phyloP scores from a whole-genome alignment of 2,888 invertebrate species.

The Polietes domitor region DNA sequence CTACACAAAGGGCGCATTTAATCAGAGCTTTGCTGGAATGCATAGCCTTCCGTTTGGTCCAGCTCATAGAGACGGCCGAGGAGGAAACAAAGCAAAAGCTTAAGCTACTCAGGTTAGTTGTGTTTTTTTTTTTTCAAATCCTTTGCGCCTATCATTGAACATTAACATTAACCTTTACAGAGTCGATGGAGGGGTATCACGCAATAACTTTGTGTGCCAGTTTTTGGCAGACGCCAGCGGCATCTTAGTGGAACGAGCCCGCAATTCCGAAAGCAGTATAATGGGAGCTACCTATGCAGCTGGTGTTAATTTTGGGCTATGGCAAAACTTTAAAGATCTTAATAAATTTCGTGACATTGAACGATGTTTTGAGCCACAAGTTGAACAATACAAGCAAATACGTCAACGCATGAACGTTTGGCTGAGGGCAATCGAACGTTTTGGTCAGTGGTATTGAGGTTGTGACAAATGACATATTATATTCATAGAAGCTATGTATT shows the following conservation, averaged over 20 bases:
- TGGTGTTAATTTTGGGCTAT: conserved; percentile 90
- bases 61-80: conserved; percentile 88
- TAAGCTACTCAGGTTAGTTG: conserved; percentile 83
- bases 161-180: conserved; percentile 81
- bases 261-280: conserved; percentile 90
- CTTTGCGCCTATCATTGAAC: too few species aligned
- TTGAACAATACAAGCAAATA: conserved; percentile 71
- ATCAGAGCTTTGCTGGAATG: conserved; percentile 93
- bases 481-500: background rate
- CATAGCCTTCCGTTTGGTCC: conserved; percentile 90
- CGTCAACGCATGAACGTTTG: conserved; percentile 74
- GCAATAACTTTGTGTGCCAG: conserved; percentile 95
- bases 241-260: conserved; percentile 87
- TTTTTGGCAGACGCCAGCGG: conserved; percentile 91
- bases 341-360: conserved; percentile 83
- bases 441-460: conserved; percentile 77
- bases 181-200: conserved; percentile 97
- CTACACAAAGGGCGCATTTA: conserved; percentile 89
- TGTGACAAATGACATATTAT: background rate
- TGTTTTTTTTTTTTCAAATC: background rate
- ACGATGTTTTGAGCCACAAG: conserved; percentile 83
- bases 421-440: conserved; percentile 77
- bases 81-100: conserved; percentile 85
- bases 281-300: conserved; percentile 93
- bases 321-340: conserved; percentile 87